Percentiles rank a stretch among this genome's conserved stretches.
phyloP scores from a whole-genome alignment of 2,113 vertebrate genomes.

The Turdus rufiventris region DNA sequence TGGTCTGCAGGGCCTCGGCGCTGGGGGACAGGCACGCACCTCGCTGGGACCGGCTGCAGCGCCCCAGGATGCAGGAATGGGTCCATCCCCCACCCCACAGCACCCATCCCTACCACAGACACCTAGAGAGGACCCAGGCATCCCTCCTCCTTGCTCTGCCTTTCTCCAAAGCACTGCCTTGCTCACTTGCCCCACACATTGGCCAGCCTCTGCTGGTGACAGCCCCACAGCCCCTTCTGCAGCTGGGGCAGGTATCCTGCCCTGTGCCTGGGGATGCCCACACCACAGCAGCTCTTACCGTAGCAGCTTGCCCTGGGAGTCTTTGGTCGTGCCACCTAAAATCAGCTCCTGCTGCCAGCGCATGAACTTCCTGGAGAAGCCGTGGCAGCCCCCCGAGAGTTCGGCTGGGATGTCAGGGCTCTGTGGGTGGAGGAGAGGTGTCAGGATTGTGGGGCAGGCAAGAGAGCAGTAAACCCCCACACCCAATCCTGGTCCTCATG shows the following conservation, averaged over 20 bases:
- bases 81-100: not conserved
- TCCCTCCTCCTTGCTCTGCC: not conserved
- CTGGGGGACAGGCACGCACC: slow-evolving; percentile 65
- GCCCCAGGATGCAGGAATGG: not conserved
- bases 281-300: slow-evolving; percentile 71
- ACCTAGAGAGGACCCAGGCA: not conserved
- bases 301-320: slow-evolving; percentile 82
- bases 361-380: slow-evolving; percentile 98
- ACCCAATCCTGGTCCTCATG: rapidly evolving
- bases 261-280: rapidly evolving
- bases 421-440: slow-evolving; percentile 50
- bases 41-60: not conserved
- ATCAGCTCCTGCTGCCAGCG: slow-evolving; percentile 98
- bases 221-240: not conserved
- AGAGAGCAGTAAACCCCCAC: not conserved
- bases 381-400: slow-evolving; percentile 90
- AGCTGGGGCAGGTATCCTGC: not conserved
- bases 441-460: not conserved
- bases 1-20: slow-evolving; percentile 95
- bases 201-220: not conserved
- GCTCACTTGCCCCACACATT: not conserved
- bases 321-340: slow-evolving; percentile 86
- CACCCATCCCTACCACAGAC: not conserved
- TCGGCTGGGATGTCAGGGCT: slow-evolving; percentile 81
- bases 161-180: not conserved